Evolutionary conservation across 92 coral and sea anemone genomes (phyloP), one percentile per base, ranked within the genome.

Genomic region (Galaxea fascicularis): DNA sequence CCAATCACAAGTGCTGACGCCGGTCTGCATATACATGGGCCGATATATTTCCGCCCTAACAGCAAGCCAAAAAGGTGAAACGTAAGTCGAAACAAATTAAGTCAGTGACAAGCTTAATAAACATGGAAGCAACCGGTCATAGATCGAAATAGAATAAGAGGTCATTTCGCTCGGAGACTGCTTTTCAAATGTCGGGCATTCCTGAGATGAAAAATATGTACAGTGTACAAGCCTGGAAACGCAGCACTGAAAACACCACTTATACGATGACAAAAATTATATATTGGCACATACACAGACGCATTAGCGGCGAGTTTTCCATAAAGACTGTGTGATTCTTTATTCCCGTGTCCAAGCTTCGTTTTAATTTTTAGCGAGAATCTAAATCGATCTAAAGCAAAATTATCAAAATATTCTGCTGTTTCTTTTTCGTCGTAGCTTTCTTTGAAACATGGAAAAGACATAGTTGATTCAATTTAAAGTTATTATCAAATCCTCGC

Each of bases 1-100:
- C 95, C 98, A 94, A 92, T 94, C 92, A 89, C 17, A 62, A 27
- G 44, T 57, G 29, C 44, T 14, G 31, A 54, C 35, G 76, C 70
- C 47, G 21, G 59, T 21, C 86, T 57, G 29, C 66, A 4, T 57
- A 39, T 26, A 67, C 46, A 31, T 73, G 63, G 64, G 31, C 68
- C 82, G 73, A 74, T 62, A 24, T 45, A 62, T 65, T 74, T 83
- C 87, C 87, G 62, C 87, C 87, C 86, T 41, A 16, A 46, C 59
- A 30, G 35, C 41, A 16, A 53, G 82, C 60, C 62, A 54, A 27
- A 45, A 83, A 31, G 74, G 54, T 65, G 87, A 65, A 83, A 47
- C 53, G 16, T 10, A 18, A 52, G 29, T 72, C 83, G 88, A 65
- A 56, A 59, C 78, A 84, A 47, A 87, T 92, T 80, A 92, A 90